Evolutionary conservation across 2,113 vertebrate genomes (phyloP).

Genomic region (Pangasianodon hypophthalmus): DNA sequence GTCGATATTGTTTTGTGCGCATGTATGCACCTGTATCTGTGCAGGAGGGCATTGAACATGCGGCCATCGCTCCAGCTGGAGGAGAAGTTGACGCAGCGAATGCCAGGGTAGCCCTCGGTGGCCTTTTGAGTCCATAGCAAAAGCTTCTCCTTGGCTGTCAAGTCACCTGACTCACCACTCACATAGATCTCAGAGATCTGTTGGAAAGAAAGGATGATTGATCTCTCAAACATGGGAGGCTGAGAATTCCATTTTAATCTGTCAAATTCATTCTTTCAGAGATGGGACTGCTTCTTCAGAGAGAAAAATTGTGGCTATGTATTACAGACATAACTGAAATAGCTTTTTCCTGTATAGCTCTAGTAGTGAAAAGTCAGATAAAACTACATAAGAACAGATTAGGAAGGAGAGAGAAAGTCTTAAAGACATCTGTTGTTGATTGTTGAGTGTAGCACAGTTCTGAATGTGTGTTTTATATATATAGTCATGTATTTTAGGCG

Average conservation of each 20-base stretch:
- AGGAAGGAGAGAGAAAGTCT: neutral
- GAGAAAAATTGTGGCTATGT: neutral
- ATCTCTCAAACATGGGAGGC: neutral
- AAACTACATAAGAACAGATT: neutral
- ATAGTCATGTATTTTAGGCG: neutral
- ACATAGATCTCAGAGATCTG: conserved; percentile 99
- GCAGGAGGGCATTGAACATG: conserved; percentile 98
- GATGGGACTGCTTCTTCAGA: neutral
- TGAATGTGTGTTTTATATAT: neutral
- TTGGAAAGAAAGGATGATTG: neutral
- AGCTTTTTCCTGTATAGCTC: neutral
- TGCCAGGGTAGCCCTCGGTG: conserved; percentile 86
- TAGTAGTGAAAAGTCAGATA: neutral
- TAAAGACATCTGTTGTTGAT: neutral
- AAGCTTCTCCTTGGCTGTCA: conserved; percentile 98
- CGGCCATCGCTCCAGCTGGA: conserved; percentile 94
- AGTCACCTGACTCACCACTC: conserved; percentile 91
- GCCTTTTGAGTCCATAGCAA: conserved; percentile 95
- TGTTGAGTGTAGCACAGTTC: neutral
- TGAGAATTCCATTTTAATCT: neutral
- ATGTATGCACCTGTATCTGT: conserved; percentile 87
- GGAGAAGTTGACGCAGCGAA: conserved; percentile 96
- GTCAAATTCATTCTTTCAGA: neutral
- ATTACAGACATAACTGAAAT: neutral
- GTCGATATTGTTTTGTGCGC: neutral